phyloP scores from a whole-genome alignment of 1,140 invertebrate species.

The Rhagoletis zephyria region DNA sequence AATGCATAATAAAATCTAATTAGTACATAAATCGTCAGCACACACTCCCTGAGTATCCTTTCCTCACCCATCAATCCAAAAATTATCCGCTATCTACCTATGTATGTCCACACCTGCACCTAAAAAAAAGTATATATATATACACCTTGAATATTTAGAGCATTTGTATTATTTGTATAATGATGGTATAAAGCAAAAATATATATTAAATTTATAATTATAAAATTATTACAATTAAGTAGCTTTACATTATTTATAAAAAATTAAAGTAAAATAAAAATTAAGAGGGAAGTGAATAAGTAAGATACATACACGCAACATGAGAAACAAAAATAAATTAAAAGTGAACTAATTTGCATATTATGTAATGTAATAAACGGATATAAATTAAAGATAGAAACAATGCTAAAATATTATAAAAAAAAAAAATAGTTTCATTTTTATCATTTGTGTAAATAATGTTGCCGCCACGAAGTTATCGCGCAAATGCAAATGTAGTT shows the following conservation, averaged over 20 bases:
- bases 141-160: conserved; percentile 60
- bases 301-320: conserved; percentile 45
- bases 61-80: conserved; percentile 27
- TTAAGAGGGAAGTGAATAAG: conserved; percentile 44
- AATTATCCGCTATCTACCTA: conserved; percentile 10
- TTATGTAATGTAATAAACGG: conserved; percentile 52
- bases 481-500: no score
- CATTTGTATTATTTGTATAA: conserved; percentile 72
- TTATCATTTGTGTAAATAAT: background rate
- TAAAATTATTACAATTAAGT: conserved; percentile 51
- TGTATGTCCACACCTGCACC: conserved; percentile 34
- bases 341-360: conserved; percentile 46
- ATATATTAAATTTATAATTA: conserved; percentile 63
- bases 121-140: conserved; percentile 52
- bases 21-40: conserved; percentile 35
- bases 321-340: conserved; percentile 17
- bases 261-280: conserved; percentile 29
- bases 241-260: conserved; percentile 53
- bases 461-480: no score
- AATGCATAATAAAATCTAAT: conserved; percentile 41
- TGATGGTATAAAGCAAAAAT: conserved; percentile 61
- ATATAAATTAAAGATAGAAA: conserved; percentile 52
- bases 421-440: conserved; percentile 1
- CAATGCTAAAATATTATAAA: conserved; percentile 46
- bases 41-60: conserved; percentile 27